Conservation (phyloP, 1,140 invertebrate genomes). For the Solen grandis region DNA sequence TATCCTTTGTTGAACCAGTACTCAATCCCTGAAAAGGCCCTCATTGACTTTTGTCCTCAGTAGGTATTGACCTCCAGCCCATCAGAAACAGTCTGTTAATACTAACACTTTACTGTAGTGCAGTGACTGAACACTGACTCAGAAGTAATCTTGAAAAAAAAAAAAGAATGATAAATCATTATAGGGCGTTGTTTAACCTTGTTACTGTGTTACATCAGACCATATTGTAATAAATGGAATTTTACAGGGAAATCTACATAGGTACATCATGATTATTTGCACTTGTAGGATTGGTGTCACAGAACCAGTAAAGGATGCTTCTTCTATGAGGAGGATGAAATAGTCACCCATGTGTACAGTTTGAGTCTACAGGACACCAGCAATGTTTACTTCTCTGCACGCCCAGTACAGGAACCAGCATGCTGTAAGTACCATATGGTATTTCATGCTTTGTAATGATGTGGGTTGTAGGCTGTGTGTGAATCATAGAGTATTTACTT, state of each 20-base stretch:
- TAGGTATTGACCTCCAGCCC: no score
- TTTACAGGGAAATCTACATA: neutral
- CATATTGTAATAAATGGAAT: neutral
- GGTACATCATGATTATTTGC: neutral
- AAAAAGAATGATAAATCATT: neutral
- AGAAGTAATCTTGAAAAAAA: neutral
- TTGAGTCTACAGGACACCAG: conserved; percentile 70
- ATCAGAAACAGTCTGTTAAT: no score
- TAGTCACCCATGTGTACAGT: conserved; percentile 73
- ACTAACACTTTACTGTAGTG: no score
- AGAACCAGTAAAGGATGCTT: conserved; percentile 73
- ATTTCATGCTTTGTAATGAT: neutral
- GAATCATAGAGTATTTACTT: no score
- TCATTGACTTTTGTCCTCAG: no score
- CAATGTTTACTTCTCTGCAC: conserved; percentile 74
- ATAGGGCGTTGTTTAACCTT: neutral
- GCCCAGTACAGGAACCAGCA: conserved; percentile 64
- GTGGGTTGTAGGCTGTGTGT: neutral
- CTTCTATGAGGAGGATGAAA: conserved; percentile 75
- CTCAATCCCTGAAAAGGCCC: no score
- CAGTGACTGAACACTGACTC: neutral
- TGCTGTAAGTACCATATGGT: neutral
- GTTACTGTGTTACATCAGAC: neutral
- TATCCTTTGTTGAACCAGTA: no score
- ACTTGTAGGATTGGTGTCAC: conserved; percentile 72